Evolutionary conservation across 1,140 invertebrate species (phyloP).

Genomic region (Leptinotarsa texana): DNA sequence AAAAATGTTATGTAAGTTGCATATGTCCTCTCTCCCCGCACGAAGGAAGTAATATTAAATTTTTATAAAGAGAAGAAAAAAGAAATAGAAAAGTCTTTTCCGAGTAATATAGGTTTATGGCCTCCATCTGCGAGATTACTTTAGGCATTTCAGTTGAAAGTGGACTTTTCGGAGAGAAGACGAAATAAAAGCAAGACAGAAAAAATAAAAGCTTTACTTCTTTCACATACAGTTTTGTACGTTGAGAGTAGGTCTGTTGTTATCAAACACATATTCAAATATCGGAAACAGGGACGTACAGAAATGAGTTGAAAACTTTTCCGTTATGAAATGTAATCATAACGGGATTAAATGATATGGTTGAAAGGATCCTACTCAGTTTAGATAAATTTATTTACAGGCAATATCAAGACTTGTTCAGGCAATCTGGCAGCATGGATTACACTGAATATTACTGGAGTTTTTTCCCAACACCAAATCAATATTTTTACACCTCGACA

Average conservation of each 20-base stretch:
- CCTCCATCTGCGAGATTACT: conserved; percentile 57
- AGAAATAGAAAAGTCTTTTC: conserved; percentile 56
- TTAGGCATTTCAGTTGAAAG: conserved; percentile 54
- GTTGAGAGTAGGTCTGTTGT: conserved; percentile 44
- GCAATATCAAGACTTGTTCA: no score
- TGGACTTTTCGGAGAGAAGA: conserved; percentile 49
- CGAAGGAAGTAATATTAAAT: conserved; percentile 54
- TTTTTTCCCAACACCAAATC: no score
- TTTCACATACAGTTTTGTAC: conserved; percentile 46
- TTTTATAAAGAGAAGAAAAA: conserved; percentile 55
- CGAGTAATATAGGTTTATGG: conserved; percentile 57
- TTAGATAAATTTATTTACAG: no score
- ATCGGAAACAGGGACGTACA: conserved; percentile 12
- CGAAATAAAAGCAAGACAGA: conserved; percentile 40
- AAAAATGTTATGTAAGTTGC: conserved; percentile 32
- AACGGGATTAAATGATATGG: no score
- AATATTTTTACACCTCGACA: no score
- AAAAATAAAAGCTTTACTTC: conserved; percentile 43
- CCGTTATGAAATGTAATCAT: no score
- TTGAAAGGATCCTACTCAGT: no score
- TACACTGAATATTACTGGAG: no score
- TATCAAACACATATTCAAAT: conserved; percentile 48
- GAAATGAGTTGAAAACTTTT: no score
- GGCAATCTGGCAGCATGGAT: no score
- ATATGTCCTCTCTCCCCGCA: conserved; percentile 21